Evolutionary conservation across 2,888 invertebrate species (phyloP).

Genomic region (Sarcophaga carnaria): DNA sequence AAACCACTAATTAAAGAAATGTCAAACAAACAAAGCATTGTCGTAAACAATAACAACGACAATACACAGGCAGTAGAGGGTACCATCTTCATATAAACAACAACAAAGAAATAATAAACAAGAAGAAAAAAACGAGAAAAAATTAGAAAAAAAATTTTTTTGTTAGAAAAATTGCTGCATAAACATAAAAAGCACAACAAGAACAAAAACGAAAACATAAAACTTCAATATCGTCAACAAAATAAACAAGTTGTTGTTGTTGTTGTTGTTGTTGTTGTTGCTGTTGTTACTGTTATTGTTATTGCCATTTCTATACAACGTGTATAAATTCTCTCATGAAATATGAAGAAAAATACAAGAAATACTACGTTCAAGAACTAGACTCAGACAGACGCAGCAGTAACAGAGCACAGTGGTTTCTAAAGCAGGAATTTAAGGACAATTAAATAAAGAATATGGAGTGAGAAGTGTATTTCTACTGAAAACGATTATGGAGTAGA

Average conservation of each 20-base stretch:
- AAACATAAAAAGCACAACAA: slow-evolving; percentile 44
- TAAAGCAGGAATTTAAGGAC: too few relatives aligned
- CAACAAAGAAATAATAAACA: neutral
- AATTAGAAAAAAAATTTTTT: neutral
- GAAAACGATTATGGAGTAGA: too few relatives aligned
- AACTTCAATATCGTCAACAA: slow-evolving; percentile 55
- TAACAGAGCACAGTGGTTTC: neutral
- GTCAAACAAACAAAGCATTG: slow-evolving; percentile 61
- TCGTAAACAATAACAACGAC: slow-evolving; percentile 43
- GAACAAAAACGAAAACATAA: slow-evolving; percentile 37
- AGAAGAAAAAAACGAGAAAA: neutral
- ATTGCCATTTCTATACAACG: neutral
- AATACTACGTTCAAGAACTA: neutral
- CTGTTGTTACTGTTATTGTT: slow-evolving; percentile 43
- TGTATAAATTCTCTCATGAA: slow-evolving; percentile 4
- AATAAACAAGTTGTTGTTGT: slow-evolving; percentile 61
- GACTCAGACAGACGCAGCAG: neutral
- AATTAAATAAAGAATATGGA: too few relatives aligned
- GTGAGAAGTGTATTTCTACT: too few relatives aligned
- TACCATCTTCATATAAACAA: slow-evolving; percentile 9
- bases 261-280: slow-evolving; percentile 15
- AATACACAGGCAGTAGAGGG: neutral
- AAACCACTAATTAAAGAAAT: slow-evolving; percentile 66
- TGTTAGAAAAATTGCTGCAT: slow-evolving; percentile 21
- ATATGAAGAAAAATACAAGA: slow-evolving; percentile 51